Base-by-base conservation (phyloP, 2,888 invertebrate species). In the Escarpia spicata region DNA sequence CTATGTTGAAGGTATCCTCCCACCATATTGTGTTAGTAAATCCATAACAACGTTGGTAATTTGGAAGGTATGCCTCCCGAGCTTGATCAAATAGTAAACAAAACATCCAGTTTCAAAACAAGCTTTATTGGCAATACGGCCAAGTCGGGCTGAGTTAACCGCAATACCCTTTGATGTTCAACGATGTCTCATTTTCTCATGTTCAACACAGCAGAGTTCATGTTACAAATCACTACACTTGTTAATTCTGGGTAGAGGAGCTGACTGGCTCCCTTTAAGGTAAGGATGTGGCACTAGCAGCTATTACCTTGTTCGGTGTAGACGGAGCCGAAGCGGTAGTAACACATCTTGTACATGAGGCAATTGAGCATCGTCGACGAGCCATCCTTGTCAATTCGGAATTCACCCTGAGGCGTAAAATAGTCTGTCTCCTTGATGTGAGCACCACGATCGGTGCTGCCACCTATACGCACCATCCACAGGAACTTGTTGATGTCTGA, bases 291-390 rank as follows among this genome's bases (percentile, higher is more conserved):
- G n/a, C 75, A 75, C 19, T 75, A 75, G 19, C n/a, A 26, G 19
- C 75, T 26, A 26, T 75, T 94, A 98, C 98, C 98, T 95, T 98
- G 98, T 97, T 99, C 99, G 0, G 99, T 99, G 96, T 99, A 99
- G 93, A 99, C 98, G 95, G 98, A 98, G 12, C 99, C 99, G 96
- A 99, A 99, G 96, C 98, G 98, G 97, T 99, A 99, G 97, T 99
- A 99, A 97, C 99, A 99, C 98, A 99, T 98, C 97, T 99, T 99
- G 97, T 99, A 99, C 99, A 99, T 99, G 94, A 99, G 97, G 96
- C 99, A 99, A 97, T 99, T 99, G 95, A 99, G 98, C 95, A 99
- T 97, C 37, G 98, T 98, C 60, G 97, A 97, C 0, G 99, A 98
- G 90, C 99, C 99, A 96, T 99, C 99, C 94, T 98, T 98, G 97